These are phyloP conservation scores for Xestia ashworthii DNA, from an alignment of 2,888 invertebrate species.

Conservation along the genomic window DNA sequence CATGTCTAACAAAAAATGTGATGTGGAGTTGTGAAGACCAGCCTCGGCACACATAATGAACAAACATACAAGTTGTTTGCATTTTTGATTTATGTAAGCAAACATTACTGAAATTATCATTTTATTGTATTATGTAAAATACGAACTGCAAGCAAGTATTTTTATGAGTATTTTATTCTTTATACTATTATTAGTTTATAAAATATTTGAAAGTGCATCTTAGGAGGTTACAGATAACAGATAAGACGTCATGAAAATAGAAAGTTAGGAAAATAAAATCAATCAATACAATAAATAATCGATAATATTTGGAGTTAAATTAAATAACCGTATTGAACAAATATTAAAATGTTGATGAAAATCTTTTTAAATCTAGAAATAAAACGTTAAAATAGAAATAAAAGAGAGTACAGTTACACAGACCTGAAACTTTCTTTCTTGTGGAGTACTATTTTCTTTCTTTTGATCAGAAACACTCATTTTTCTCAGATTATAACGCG, in stretches of 20 bases:
- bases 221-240: neutral
- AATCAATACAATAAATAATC: neutral
- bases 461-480: constrained; percentile 74
- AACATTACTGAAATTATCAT: neutral
- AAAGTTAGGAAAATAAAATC: neutral
- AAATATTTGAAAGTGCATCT: neutral
- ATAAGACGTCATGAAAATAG: neutral
- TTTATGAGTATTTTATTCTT: no score
- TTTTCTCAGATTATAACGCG: constrained; percentile 58
- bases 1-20: neutral
- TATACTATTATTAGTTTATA: no score
- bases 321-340: constrained; percentile 19
- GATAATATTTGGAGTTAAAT: neutral
- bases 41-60: neutral
- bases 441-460: constrained; percentile 63
- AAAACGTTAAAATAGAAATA: neutral
- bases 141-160: no score
- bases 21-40: neutral
- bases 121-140: neutral
- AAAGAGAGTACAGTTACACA: neutral
- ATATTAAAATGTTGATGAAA: constrained; percentile 19
- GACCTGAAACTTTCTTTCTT: constrained; percentile 74
- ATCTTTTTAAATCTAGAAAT: neutral
- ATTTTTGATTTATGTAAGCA: constrained; percentile 4
- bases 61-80: no score